Evolutionary conservation across 2,113 vertebrate species (phyloP), one percentile per base, ranked within the genome.

Genomic region (Urocolius indicus): DNA sequence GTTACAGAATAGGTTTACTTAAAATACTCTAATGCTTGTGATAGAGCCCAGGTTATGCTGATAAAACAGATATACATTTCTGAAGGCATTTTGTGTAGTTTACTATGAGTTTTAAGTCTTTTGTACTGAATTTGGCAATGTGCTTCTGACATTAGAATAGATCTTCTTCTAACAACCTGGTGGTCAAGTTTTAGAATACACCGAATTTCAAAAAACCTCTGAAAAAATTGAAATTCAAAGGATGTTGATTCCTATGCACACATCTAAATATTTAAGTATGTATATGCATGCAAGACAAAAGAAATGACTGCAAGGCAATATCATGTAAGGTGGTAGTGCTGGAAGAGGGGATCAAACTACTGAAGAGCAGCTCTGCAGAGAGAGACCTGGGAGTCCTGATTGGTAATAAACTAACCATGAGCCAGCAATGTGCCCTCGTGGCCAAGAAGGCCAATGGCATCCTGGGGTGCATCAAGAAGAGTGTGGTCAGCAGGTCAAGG

Each of bases 1-100:
- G 73, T 5, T 16, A 69, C 22, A 49, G 34, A 65, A 76, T 2
- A 76, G 19, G 6, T n/a, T 29, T 51, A 18, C 13, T 13, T 77
- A 48, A 80, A 69, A 66, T 45, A 66, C 11, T 41, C 6, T 16
- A 30, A 32, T 58, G 13, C 12, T 68, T 77, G 24, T 74, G 43
- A 43, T 18, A 55, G 23, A 59, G 15, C 22, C 17, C 45, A 54
- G 0, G 0, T 18, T 30, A 41, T 13, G 26, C 15, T 71, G 48
- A 74, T 21, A 29, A 65, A 86, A 73, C 32, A 48, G 6, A 12
- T 13, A 34, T 13, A 23, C 32, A 65, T 48, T 66, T 88, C 38
- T 67, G 66, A 68, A 87, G 68, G 21, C 1, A 66, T 71, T 80
- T 58, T 78, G 11, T 73, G 22, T 9, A 27, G 15, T 36, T 62